A percentile compares a stretch with the other conserved stretches of the same genome.
These are phyloP conservation scores for Tachycineta bicolor DNA, from an alignment of 2,113 vertebrate genomes.

Conservation along the genomic window DNA sequence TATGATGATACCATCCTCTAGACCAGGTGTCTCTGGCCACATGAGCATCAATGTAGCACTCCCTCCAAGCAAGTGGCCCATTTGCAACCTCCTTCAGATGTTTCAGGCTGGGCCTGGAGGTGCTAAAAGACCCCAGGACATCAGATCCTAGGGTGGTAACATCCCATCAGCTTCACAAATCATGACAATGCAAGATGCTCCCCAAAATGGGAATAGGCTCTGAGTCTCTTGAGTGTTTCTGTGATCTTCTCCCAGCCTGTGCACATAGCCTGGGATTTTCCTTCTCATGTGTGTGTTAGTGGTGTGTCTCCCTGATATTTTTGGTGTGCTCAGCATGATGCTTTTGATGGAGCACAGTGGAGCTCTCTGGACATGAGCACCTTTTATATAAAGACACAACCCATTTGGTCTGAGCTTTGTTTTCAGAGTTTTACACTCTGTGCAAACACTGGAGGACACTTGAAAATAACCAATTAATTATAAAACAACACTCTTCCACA, in stretches of 20 bases:
- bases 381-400: background rate
- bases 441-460: background rate
- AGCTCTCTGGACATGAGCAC: background rate
- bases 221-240: background rate
- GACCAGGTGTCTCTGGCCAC: background rate
- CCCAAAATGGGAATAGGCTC: background rate
- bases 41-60: background rate
- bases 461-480: background rate
- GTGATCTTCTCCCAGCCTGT: background rate
- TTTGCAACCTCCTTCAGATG: background rate
- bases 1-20: rapidly evolving
- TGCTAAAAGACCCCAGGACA: background rate
- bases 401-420: background rate
- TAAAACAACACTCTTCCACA: background rate
- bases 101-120: background rate
- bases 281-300: background rate
- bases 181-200: background rate
- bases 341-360: background rate
- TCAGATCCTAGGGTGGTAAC: background rate
- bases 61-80: background rate
- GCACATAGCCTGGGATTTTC: background rate
- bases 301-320: background rate
- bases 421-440: background rate
- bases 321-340: background rate
- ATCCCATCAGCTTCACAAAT: background rate